A percentile compares a stretch with the other conserved stretches of the same genome.
Conservation (phyloP, 92 coral and sea anemone species). For the Phymanthus crucifer region DNA sequence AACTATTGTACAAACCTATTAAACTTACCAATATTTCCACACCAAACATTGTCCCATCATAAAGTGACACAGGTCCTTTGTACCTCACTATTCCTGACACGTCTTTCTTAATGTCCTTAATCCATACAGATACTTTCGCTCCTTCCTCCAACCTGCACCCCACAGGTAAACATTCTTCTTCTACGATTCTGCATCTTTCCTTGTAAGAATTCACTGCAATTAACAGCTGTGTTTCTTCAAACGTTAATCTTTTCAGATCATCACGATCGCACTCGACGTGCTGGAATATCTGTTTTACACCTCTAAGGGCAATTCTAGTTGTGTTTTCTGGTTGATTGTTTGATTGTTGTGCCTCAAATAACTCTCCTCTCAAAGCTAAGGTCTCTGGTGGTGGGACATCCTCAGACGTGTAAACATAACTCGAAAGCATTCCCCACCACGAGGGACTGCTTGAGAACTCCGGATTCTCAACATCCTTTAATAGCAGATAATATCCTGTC, state of each 20-base stretch:
- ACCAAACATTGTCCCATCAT: constrained; percentile 90
- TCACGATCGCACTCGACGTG: constrained; percentile 58
- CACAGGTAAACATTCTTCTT: constrained; percentile 28
- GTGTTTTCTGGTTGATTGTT: constrained; percentile 49
- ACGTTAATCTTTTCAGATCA: constrained; percentile 47
- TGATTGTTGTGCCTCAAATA: constrained; percentile 51
- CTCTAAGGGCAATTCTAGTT: constrained; percentile 53
- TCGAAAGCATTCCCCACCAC: constrained; percentile 76
- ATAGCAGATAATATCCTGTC: constrained; percentile 46
- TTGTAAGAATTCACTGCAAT: constrained; percentile 68
- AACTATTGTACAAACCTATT: background rate
- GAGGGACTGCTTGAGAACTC: constrained; percentile 30
- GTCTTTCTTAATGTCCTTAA: constrained; percentile 66
- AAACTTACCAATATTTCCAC: constrained; percentile 73
- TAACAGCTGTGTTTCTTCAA: constrained; percentile 52
- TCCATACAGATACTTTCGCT: constrained; percentile 59
- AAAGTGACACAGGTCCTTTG: constrained; percentile 73
- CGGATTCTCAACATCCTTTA: constrained; percentile 65
- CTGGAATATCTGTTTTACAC: constrained; percentile 65
- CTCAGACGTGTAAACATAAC: constrained; percentile 54
- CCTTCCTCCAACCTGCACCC: constrained; percentile 57
- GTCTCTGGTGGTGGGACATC: constrained; percentile 26
- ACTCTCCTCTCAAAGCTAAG: constrained; percentile 68
- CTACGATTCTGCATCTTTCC: constrained; percentile 57
- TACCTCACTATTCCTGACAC: constrained; percentile 63